Conservation (phyloP, 2,113 vertebrate species). For the Caretta caretta region DNA sequence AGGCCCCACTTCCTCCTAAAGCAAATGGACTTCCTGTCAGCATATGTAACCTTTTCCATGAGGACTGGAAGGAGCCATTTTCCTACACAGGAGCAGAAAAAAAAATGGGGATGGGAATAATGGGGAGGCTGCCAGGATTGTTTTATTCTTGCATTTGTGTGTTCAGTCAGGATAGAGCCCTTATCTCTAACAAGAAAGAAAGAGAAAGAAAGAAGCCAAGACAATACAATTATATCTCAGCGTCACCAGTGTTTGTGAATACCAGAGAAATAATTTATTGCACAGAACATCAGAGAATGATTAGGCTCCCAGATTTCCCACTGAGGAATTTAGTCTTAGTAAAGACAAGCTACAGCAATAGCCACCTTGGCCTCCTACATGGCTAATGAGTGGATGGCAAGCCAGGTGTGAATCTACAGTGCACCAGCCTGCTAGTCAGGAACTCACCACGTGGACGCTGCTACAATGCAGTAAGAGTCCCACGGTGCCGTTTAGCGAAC, state of each 20-base stretch:
- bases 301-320: constrained; percentile 42
- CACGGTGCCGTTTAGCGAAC: not conserved
- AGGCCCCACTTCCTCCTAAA: constrained; percentile 81
- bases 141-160: not conserved
- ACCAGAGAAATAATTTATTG: constrained; percentile 49
- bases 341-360: constrained; percentile 35
- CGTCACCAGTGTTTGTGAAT: not conserved
- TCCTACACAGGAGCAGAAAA: not conserved
- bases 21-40: constrained; percentile 78
- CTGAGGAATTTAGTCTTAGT: constrained; percentile 54
- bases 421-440: not conserved
- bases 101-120: not conserved
- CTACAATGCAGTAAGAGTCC: not conserved
- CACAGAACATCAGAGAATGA: constrained; percentile 63
- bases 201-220: constrained; percentile 33
- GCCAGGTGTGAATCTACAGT: not conserved
- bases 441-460: not conserved
- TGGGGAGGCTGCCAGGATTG: not conserved
- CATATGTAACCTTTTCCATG: constrained; percentile 77
- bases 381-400: not conserved
- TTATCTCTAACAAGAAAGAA: not conserved
- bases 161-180: not conserved
- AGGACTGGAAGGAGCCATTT: constrained; percentile 52
- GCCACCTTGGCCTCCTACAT: not conserved
- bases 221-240: constrained; percentile 24